Base-by-base conservation (phyloP, 2,797 vertebrate genomes). In the Pelodytes ibericus region DNA sequence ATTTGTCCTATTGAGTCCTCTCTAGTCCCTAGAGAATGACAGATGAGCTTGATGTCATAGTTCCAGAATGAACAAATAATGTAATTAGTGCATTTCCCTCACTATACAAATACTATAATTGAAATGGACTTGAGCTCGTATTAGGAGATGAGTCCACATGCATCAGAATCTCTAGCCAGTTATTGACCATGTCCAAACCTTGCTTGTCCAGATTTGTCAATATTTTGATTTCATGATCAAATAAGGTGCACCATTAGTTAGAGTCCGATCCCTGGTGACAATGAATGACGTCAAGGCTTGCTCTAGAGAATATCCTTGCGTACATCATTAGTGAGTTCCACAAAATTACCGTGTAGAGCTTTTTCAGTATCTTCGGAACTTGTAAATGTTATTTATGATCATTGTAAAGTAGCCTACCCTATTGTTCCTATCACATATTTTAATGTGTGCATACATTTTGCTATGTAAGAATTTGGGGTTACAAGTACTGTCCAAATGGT, bases 211-310 rank as follows among this genome's bases (percentile, higher is more conserved):
- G 22, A 33, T 24, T 25, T 26, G 44, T 69, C 56, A 69, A 62
- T 75, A 69, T 39, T 68, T 30, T 61, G 30, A 62, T 36, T 39
- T 51, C n/a, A 39, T 75, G 39, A 75, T 61, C 61, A 44, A 44
- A 44, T 10, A 2, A 13, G 13, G 41, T 24, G 20, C 0, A 24
- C 6, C 49, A 22, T 53, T 53, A 7, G 10, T 2, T 20, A 2
- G 18, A n/a, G 16, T 47, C 7, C 13, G 24, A 20, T 53, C 49
- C 49, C 49, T 53, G n/a, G 5, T 53, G 49, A 20, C 22, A 11
- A 8, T 5, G 6, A 53, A 24, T 53, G 49, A 53, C 49, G 49
- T 53, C n/a, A 4, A 53, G 49, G 11, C 49, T 24, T 24, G 3
- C 6, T 24, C 49, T 22, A 53, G 49, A 20, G 49, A 53, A 20